phyloP scores from a whole-genome alignment of 2,888 invertebrate species.

The Nephrotoma guestfalica region DNA sequence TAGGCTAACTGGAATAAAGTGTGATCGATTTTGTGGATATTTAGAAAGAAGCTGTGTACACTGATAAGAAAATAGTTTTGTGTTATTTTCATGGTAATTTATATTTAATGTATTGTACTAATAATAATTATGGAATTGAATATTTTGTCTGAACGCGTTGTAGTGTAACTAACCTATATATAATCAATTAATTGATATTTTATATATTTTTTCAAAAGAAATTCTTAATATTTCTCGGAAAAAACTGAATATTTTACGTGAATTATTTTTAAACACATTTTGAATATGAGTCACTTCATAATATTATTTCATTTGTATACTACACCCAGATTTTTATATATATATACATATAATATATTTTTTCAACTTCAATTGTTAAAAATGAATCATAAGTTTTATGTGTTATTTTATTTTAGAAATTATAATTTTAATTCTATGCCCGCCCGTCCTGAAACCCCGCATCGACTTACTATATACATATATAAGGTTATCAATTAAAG shows the following conservation, averaged over 20 bases:
- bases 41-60: background rate
- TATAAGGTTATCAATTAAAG: background rate
- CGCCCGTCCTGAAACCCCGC: background rate
- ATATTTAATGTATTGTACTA: background rate
- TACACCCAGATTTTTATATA: background rate
- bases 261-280: background rate
- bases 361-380: background rate
- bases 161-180: background rate
- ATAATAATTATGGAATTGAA: background rate
- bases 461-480: background rate
- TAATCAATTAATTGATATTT: background rate
- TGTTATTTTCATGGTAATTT: background rate
- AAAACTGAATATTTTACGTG: background rate
- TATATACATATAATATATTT: background rate
- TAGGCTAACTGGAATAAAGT: background rate
- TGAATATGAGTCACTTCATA: background rate
- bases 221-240: background rate
- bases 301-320: background rate
- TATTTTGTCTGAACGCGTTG: background rate
- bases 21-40: background rate
- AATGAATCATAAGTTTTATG: background rate
- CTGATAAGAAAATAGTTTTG: background rate
- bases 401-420: background rate
- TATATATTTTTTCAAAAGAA: background rate
- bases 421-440: background rate